Base-by-base conservation (phyloP, 2,888 invertebrate species). In the Ctenicera cuprea region DNA sequence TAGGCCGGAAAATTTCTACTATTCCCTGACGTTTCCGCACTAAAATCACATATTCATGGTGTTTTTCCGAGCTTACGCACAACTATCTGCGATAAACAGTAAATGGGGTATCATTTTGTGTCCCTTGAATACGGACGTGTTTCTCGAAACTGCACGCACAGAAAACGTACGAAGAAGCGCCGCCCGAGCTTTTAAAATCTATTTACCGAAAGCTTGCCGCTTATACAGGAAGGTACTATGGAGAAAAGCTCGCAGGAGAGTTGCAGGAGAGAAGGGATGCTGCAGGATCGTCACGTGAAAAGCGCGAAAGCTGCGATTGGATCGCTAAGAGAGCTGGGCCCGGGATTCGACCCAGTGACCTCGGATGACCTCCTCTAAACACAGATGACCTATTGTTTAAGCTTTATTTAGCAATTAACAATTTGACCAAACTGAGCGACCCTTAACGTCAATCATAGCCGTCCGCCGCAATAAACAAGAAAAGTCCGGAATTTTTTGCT, bases 311-410 rank as follows among this genome's bases (percentile, higher is more conserved):
- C 77, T 76, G 74, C 81, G 75, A 86, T 86, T 86, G 86, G 86
- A 73, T 79, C 74, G 76, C 77, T 75, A 76, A 74, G 76, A 80
- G 79, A 82, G 84, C 84, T 83, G 80, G 73, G 80, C 87, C 87
- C 86, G 87, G 87, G 86, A 86, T 84, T 84, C 86, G 87, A 87
- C 87, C 87, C 84, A 87, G 85, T 87, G 84, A 87, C 86, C 87
- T 84, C 83, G 71, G 76, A 79, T 85, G 86, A 87, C 87, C 86
- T 86, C 86, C 81, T 83, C 85, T 80, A 71, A 69, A 75, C 74
- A 74, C 65, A 72, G 30, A 70, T 75, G 72, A 68, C 68, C 65
- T 65, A 76, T 62, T 72, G 75, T 75, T 75, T 71, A 71, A 64
- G 45, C 54, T 64, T 64, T 57, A 45, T 71, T 54, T 48, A 50